phyloP scores from a whole-genome alignment of 2,888 invertebrate species.

The Graphium colonna region DNA sequence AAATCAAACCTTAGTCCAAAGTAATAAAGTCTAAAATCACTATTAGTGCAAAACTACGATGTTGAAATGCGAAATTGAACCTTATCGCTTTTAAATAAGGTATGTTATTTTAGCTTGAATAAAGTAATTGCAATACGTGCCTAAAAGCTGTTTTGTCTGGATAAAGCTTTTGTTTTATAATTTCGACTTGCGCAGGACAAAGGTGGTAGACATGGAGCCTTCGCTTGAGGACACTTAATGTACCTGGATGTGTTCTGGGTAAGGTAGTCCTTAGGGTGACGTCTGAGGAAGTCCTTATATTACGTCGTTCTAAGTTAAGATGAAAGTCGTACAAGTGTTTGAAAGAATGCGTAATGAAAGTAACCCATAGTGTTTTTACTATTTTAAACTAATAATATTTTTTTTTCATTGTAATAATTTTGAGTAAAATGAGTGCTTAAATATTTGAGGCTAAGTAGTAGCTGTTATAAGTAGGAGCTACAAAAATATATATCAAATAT shows the following conservation, averaged over 20 bases:
- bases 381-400: no score
- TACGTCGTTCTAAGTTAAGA: not conserved
- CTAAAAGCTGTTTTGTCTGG: slow-evolving; percentile 65
- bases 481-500: no score
- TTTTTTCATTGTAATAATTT: no score
- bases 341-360: no score
- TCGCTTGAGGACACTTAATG: slow-evolving; percentile 17
- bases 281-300: not conserved
- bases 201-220: not conserved
- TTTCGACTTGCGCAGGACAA: slow-evolving; percentile 43
- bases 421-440: no score
- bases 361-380: no score
- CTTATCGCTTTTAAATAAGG: slow-evolving; percentile 15
- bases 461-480: no score
- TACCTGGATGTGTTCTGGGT: slow-evolving; percentile 6
- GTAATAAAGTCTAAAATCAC: slow-evolving; percentile 6
- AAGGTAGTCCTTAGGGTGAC: not conserved
- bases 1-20: slow-evolving; percentile 17
- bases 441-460: no score
- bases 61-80: slow-evolving; percentile 5
- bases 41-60: not conserved
- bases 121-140: slow-evolving; percentile 44
- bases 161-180: slow-evolving; percentile 52
- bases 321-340: no score
- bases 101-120: slow-evolving; percentile 1